phyloP scores from a whole-genome alignment of 2,113 vertebrate species.

The Heliornis fulica region DNA sequence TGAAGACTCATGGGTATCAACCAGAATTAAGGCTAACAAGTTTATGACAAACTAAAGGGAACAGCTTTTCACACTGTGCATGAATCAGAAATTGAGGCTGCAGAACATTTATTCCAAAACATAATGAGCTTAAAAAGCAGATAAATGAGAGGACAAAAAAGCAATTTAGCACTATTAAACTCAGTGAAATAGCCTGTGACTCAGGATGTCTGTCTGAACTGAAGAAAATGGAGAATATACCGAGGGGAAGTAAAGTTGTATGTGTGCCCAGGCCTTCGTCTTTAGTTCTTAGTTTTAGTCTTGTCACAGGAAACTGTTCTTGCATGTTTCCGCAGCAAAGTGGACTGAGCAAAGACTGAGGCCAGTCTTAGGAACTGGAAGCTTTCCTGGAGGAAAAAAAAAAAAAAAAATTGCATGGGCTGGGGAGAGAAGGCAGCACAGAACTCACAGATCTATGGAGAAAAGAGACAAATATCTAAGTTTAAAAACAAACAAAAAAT shows the following conservation, averaged over 20 bases:
- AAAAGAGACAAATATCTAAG: background rate
- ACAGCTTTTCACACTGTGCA: background rate
- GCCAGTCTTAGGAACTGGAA: background rate
- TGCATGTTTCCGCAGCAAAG: background rate
- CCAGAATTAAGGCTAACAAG: background rate
- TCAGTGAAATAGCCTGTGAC: background rate
- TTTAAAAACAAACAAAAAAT: background rate
- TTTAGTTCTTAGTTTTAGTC: background rate
- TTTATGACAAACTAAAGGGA: background rate
- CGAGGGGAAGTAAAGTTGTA: background rate
- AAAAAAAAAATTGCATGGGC: background rate
- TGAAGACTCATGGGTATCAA: background rate
- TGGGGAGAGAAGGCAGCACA: background rate
- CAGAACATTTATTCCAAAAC: background rate
- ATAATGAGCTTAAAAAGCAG: constrained; percentile 22
- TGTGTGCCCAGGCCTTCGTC: background rate
- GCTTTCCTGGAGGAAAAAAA: background rate
- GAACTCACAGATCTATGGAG: background rate
- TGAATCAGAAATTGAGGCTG: background rate
- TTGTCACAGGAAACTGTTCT: constrained; percentile 9
- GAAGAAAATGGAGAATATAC: background rate
- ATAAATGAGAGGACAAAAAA: constrained; percentile 1
- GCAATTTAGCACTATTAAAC: background rate
- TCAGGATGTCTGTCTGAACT: background rate
- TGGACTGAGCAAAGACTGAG: background rate